Percentiles rank a stretch among this genome's conserved stretches.
Conservation (phyloP, 2,797 vertebrate species). For the Clarias laeviceps region DNA sequence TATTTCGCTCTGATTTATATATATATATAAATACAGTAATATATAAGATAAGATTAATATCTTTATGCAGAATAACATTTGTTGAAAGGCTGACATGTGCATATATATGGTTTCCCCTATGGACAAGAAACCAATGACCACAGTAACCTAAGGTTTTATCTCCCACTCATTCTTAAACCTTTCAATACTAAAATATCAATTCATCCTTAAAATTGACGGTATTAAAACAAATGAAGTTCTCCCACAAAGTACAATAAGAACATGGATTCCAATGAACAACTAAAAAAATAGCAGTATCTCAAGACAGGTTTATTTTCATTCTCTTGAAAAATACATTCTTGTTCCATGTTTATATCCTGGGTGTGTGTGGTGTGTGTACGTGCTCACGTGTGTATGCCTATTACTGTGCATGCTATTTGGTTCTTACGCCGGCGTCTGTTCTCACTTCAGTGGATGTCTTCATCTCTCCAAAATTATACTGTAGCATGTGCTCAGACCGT, state of each 20-base stretch:
- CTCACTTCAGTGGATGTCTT: conserved; percentile 6
- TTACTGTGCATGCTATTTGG: conserved; percentile 3
- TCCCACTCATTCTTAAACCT: not conserved
- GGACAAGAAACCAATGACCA: not conserved
- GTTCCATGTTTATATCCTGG: conserved; percentile 6
- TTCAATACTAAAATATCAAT: not conserved
- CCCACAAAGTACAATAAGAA: not conserved
- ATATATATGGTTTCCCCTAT: not conserved
- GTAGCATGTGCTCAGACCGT: conserved; percentile 28
- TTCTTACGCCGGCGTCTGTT: not conserved
- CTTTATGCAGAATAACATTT: not conserved
- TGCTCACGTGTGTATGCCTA: conserved; percentile 18
- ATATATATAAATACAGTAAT: too few relatives aligned
- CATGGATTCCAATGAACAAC: not conserved
- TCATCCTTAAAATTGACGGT: not conserved
- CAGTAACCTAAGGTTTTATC: not conserved
- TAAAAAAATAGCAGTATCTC: not conserved
- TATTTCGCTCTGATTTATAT: not conserved
- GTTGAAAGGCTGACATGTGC: not conserved
- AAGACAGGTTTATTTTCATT: not conserved
- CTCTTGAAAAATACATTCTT: not conserved
- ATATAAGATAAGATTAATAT: too few relatives aligned
- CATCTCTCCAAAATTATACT: conserved; percentile 23
- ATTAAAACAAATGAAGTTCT: not conserved
- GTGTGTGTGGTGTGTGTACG: conserved; percentile 19